These are phyloP conservation scores for Aulostomus chinensis DNA, from an alignment of 2,797 vertebrate species.

Conservation along the genomic window DNA sequence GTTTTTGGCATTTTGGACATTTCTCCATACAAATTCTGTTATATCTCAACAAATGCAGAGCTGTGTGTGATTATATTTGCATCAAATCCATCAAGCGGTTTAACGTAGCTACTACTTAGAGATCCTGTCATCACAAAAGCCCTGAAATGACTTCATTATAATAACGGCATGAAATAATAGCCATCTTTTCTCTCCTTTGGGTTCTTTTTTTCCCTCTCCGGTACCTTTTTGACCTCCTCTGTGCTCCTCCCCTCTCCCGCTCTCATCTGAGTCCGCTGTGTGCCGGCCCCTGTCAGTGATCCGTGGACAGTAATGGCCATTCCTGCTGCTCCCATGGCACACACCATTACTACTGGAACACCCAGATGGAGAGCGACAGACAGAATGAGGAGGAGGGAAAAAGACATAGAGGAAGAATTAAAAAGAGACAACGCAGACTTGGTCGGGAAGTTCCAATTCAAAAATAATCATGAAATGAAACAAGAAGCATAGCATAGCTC, in stretches of 20 bases:
- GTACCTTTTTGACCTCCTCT: slow-evolving; percentile 50
- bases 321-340: slow-evolving; percentile 81
- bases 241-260: slow-evolving; percentile 16
- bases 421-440: too few relatives aligned
- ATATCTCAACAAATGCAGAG: slow-evolving; percentile 30
- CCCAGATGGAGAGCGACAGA: slow-evolving; percentile 48
- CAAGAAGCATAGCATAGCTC: neutral
- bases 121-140: slow-evolving; percentile 36
- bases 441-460: too few relatives aligned
- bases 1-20: slow-evolving; percentile 27
- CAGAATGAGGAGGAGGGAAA: slow-evolving; percentile 7
- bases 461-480: slow-evolving; percentile 21
- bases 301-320: slow-evolving; percentile 82
- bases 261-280: slow-evolving; percentile 55
- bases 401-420: neutral
- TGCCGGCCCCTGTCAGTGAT: slow-evolving; percentile 79
- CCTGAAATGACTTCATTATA: slow-evolving; percentile 49
- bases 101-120: slow-evolving; percentile 48
- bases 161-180: slow-evolving; percentile 49
- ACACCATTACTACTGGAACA: slow-evolving; percentile 72
- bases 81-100: slow-evolving; percentile 50
- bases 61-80: slow-evolving; percentile 41
- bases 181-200: slow-evolving; percentile 2
- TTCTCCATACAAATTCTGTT: slow-evolving; percentile 37
- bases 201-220: neutral